A percentile compares a stretch with the other conserved stretches of the same genome.
Evolutionary conservation across 2,888 invertebrate species (phyloP).

Genomic region (Bombylius major): DNA sequence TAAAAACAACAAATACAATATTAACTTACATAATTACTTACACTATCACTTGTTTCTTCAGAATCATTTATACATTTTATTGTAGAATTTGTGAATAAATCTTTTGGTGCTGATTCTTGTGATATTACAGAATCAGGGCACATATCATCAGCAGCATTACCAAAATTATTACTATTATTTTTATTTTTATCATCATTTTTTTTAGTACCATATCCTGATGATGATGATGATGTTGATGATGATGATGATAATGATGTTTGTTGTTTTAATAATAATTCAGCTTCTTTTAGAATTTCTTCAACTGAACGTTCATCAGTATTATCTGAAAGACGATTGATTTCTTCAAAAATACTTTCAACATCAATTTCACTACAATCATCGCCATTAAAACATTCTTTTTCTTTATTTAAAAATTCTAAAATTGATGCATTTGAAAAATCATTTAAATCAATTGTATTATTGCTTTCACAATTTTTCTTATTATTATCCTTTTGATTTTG

Average conservation of each 20-base stretch:
- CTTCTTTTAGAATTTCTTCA: slow-evolving; percentile 46
- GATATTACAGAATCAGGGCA: slow-evolving; percentile 32
- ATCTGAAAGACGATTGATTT: slow-evolving; percentile 48
- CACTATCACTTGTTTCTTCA: too few relatives aligned
- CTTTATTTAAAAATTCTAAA: slow-evolving; percentile 33
- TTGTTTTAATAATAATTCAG: slow-evolving; percentile 39
- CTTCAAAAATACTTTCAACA: slow-evolving; percentile 54
- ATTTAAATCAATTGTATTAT: slow-evolving; percentile 19
- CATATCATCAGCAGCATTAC: slow-evolving; percentile 29
- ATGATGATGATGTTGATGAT: neutral
- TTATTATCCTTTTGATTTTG: neutral
- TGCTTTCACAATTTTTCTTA: neutral
- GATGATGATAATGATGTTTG: slow-evolving; percentile 14
- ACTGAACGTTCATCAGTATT: slow-evolving; percentile 40
- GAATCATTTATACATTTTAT: too few relatives aligned
- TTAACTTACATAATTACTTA: too few relatives aligned
- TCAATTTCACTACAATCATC: slow-evolving; percentile 35
- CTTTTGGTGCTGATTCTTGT: slow-evolving; percentile 31
- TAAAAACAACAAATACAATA: too few relatives aligned
- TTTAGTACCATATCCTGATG: neutral
- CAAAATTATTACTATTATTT: slow-evolving; percentile 4
- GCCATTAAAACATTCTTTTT: slow-evolving; percentile 26
- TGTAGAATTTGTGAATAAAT: slow-evolving; percentile 15
- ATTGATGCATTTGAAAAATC: slow-evolving; percentile 34
- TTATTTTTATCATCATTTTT: neutral